phyloP scores from a whole-genome alignment of 2,888 invertebrate species.

The Abscondita cerata region DNA sequence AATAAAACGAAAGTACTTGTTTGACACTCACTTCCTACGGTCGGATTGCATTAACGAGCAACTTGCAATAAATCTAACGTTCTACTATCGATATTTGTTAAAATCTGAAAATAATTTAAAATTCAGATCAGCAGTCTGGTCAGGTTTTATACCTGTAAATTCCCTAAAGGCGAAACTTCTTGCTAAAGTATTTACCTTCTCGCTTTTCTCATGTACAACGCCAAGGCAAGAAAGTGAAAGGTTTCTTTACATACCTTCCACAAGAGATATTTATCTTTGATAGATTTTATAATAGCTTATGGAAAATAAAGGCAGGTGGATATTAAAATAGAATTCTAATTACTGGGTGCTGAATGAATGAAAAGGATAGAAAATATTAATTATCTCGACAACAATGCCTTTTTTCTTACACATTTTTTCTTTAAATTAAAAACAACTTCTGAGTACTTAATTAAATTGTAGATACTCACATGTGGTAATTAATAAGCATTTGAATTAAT shows the following conservation, averaged over 20 bases:
- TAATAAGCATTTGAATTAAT: too few relatives aligned
- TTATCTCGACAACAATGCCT: background rate
- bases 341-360: conserved; percentile 34
- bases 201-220: background rate
- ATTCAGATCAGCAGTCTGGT: conserved; percentile 24
- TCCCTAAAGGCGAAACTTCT: conserved; percentile 11
- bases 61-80: conserved; percentile 5
- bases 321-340: conserved; percentile 37
- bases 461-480: too few relatives aligned
- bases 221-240: conserved; percentile 1
- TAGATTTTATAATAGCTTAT: conserved; percentile 40
- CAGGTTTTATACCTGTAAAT: conserved; percentile 8
- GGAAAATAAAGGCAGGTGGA: conserved; percentile 36
- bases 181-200: conserved; percentile 5
- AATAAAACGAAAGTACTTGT: too few relatives aligned
- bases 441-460: too few relatives aligned
- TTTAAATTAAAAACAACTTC: too few relatives aligned
- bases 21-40: too few relatives aligned
- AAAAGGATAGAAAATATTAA: conserved; percentile 31
- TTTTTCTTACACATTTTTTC: too few relatives aligned
- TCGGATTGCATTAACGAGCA: too few relatives aligned
- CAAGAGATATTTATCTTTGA: conserved; percentile 38
- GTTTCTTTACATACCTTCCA: conserved; percentile 9
- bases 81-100: too few relatives aligned
- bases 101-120: conserved; percentile 15